Evolutionary conservation across 2,888 invertebrate genomes (phyloP).

Genomic region (Epinotia nisella): DNA sequence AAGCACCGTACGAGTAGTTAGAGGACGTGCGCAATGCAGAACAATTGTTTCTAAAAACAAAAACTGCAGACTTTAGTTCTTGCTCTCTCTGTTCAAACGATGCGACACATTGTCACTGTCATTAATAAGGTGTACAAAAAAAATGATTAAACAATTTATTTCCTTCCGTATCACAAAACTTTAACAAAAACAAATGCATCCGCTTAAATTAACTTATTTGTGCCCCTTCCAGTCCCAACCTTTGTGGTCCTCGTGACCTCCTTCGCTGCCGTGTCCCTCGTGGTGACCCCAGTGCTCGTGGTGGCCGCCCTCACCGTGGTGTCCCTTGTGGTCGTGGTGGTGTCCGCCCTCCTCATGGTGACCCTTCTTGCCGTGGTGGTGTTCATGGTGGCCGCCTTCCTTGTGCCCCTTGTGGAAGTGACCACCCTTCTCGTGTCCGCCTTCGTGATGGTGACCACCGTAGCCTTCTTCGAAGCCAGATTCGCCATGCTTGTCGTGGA

Average conservation of each 20-base stretch:
- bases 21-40: constrained; percentile 41
- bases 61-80: constrained; percentile 20
- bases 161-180: constrained; percentile 67
- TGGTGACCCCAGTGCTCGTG: constrained; percentile 90
- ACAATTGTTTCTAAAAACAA: constrained; percentile 33
- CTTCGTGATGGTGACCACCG: constrained; percentile 90
- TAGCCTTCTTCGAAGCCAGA: constrained; percentile 92
- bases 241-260: constrained; percentile 90
- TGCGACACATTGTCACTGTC: background rate
- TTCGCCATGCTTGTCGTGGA: constrained; percentile 93
- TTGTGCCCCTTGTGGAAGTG: constrained; percentile 92
- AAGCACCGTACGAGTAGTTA: constrained; percentile 19
- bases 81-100: constrained; percentile 26
- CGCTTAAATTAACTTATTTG: constrained; percentile 55
- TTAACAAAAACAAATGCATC: constrained; percentile 67
- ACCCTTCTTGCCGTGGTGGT: constrained; percentile 91
- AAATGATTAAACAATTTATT: constrained; percentile 50
- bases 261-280: constrained; percentile 89
- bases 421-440: constrained; percentile 91
- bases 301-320: constrained; percentile 90
- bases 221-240: constrained; percentile 88
- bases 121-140: background rate
- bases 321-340: constrained; percentile 90
- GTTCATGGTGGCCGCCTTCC: constrained; percentile 89
- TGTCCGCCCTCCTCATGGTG: constrained; percentile 91